Base-by-base conservation (phyloP, 2,888 invertebrate genomes). In the Zonitis immaculata region DNA sequence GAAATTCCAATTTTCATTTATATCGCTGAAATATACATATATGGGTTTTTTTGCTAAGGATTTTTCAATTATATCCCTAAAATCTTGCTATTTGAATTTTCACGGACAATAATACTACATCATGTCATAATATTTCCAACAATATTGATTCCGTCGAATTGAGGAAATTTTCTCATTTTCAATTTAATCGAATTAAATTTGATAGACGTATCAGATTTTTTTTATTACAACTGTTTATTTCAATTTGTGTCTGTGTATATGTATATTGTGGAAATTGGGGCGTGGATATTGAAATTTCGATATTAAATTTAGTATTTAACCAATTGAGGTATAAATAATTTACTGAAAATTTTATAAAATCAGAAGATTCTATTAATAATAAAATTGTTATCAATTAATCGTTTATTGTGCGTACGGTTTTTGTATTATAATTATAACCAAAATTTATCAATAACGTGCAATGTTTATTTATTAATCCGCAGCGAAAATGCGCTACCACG, bases 401-500 rank as follows among this genome's bases (percentile, higher is more conserved):
- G 35, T 16, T 9, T 35, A 18, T 35, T 35, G 64, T 63, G 64
- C 64, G 62, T 60, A 62, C 62, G 63, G 59, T n/a, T 64, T 62
- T 63, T 66, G 66, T 64, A 65, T 35, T 35, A 18, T 25, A 27
- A 20, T 42, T 32, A 44, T n/a, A n/a, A n/a, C n/a, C n/a, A n/a
- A n/a, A n/a, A 35, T 8, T 35, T 48, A 44, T 47, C 51, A 42
- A 51, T 59, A 54, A 59, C 14, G 65, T 64, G 58, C 65, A 28
- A 39, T 54, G 50, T 54, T 54, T 54, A 54, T 54, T 54, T 51
- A 54, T 51, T 66, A 66, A 68, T 67, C 68, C 44, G 56, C 48
- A 52, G 58, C 59, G 63, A 61, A 56, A 65, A 65, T 66, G 67
- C 59, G 54, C 49, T 58, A 57, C 58, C 65, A 66, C 67, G 66